Evolutionary conservation across 1,140 invertebrate species (phyloP), one percentile per base, ranked within the genome.

Genomic region (Ceratoteleas bidentatus): DNA sequence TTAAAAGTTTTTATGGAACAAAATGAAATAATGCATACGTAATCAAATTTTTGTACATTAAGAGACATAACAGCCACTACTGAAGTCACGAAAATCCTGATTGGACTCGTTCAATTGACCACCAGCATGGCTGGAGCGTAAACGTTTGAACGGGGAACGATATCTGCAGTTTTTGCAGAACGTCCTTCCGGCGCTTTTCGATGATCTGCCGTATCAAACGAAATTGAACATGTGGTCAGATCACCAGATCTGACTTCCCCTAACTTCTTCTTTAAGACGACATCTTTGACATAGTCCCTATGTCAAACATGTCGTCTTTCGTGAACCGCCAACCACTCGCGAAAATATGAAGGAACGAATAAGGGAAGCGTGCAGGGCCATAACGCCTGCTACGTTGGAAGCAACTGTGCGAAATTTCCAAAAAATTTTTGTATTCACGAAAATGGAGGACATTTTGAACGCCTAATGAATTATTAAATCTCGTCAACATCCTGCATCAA

Each of bases 21-120:
- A 40, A 40, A 8, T 10, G 8, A 40, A 40, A 40, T 40, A 3
- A 40, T 10, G 2, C 11, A 11, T 40, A 40, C 8, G 2, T 40
- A 24, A 40, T 40, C 11, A 40, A 2, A 1, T 8, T 40, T 40
- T 0, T 40, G 38, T 40, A 0, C 6, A 2, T 10, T 54, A 34
- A 34, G 10, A 36, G 53, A 38, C 53, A 56, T 6, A 56, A 56
- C 34, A 38, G 53, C 8, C 53, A 56, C 11, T 56, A 56, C 14
- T 56, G 53, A 33, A 38, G 33, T 15, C 10, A 13, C 0, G 33
- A 56, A 38, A 56, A 56, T 15, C 53, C 34, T 13, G 33, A 15
- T 13, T 56, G 53, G 53, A 13, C 10, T 6, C 33, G 33, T 3
- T 6, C 33, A 6, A 32, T 36, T 38, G n/a, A 56, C 13, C 11